Percentiles rank a stretch among this genome's conserved stretches.
These are phyloP conservation scores for Drosophila acutilabella DNA, from an alignment of 2,888 invertebrate genomes.

Conservation along the genomic window DNA sequence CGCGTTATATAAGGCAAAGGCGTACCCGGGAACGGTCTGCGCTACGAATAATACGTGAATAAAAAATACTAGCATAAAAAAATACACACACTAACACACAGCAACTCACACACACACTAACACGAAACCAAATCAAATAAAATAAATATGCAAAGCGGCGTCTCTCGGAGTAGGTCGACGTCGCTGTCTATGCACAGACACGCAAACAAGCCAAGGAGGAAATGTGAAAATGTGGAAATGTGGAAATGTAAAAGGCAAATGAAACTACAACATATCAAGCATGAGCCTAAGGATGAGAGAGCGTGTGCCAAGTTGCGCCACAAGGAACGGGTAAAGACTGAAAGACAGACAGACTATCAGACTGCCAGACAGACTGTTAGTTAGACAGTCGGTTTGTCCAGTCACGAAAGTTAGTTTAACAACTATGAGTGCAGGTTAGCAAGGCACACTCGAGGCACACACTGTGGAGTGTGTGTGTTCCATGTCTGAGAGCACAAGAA, in stretches of 20 bases:
- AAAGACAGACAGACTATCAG: background rate
- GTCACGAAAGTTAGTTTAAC: slow-evolving; percentile 77
- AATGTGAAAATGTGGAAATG: slow-evolving; percentile 74
- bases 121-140: slow-evolving; percentile 72
- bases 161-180: slow-evolving; percentile 71
- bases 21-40: slow-evolving; percentile 9
- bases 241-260: slow-evolving; percentile 80
- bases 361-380: slow-evolving; percentile 4
- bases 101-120: slow-evolving; percentile 6
- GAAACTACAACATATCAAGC: slow-evolving; percentile 58
- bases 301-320: slow-evolving; percentile 63
- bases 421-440: slow-evolving; percentile 69
- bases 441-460: slow-evolving; percentile 61
- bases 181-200: slow-evolving; percentile 58
- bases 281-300: slow-evolving; percentile 19
- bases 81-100: slow-evolving; percentile 18
- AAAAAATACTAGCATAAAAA: slow-evolving; percentile 6
- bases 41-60: slow-evolving; percentile 13
- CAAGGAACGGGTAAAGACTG: slow-evolving; percentile 21
- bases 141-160: slow-evolving; percentile 80
- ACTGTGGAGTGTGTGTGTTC: slow-evolving; percentile 60
- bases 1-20: slow-evolving; percentile 63
- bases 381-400: slow-evolving; percentile 61
- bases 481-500: slow-evolving; percentile 68
- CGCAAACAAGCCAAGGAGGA: slow-evolving; percentile 67